A percentile compares a stretch with the other conserved stretches of the same genome.
Conservation (phyloP, 2,888 invertebrate genomes). For the Andrena trimmerana region DNA sequence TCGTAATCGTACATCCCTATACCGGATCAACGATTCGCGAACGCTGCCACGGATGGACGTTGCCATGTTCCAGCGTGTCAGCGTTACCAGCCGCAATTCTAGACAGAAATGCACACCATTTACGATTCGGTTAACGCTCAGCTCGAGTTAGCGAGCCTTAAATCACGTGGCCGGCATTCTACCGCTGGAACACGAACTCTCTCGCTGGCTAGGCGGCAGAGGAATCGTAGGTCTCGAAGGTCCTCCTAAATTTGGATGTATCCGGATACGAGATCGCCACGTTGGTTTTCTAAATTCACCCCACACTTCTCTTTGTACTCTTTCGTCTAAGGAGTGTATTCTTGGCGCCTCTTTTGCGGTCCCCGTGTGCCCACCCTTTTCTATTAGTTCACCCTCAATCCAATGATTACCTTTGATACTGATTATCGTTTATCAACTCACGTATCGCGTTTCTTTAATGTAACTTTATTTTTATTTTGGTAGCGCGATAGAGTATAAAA, state of each 20-base stretch:
- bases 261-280: constrained; percentile 59
- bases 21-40: neutral
- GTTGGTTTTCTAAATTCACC: constrained; percentile 64
- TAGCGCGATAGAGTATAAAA: too few relatives aligned
- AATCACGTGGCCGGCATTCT: constrained; percentile 65
- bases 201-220: constrained; percentile 17
- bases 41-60: neutral
- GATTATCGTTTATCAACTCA: too few relatives aligned
- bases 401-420: neutral
- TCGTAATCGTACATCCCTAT: too few relatives aligned
- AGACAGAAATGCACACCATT: constrained; percentile 29
- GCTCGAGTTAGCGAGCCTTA: constrained; percentile 58
- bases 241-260: constrained; percentile 68
- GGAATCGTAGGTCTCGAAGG: constrained; percentile 19
- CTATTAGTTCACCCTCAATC: neutral
- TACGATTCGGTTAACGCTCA: constrained; percentile 46
- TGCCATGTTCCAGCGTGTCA: constrained; percentile 8
- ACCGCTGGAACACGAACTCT: constrained; percentile 49
- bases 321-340: constrained; percentile 16
- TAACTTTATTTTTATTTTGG: too few relatives aligned
- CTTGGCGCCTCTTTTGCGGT: constrained; percentile 6
- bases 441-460: too few relatives aligned
- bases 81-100: constrained; percentile 23
- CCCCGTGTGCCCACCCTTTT: neutral
- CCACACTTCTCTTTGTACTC: constrained; percentile 6